Evolutionary conservation across 2,888 invertebrate genomes (phyloP).

Genomic region (Drosophila siamana): DNA sequence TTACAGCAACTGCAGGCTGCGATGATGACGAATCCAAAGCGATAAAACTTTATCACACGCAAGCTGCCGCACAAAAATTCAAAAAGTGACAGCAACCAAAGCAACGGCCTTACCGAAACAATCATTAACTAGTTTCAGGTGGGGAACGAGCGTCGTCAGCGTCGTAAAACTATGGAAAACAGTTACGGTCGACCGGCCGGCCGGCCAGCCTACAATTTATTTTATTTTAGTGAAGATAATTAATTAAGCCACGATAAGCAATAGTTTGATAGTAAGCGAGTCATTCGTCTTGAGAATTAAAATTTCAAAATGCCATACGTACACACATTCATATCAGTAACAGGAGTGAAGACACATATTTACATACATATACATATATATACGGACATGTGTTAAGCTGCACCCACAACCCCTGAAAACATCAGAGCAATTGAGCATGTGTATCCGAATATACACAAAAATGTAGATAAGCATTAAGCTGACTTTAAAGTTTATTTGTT

Average conservation of each 20-base stretch:
- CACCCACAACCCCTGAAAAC: conserved; percentile 25
- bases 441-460: conserved; percentile 28
- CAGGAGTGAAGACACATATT: neutral
- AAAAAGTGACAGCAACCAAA: conserved; percentile 33
- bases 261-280: conserved; percentile 40
- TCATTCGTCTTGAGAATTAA: conserved; percentile 54
- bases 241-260: conserved; percentile 72
- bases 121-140: conserved; percentile 22
- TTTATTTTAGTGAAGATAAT: conserved; percentile 63
- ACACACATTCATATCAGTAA: conserved; percentile 1
- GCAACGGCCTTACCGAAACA: conserved; percentile 24
- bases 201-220: conserved; percentile 31
- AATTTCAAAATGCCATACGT: conserved; percentile 41
- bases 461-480: conserved; percentile 60
- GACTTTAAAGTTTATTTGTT: conserved; percentile 52
- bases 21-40: conserved; percentile 34
- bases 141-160: conserved; percentile 16
- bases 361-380: conserved; percentile 7
- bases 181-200: conserved; percentile 50
- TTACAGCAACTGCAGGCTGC: conserved; percentile 9
- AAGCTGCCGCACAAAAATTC: conserved; percentile 7
- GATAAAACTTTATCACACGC: conserved; percentile 65
- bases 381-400: conserved; percentile 27
- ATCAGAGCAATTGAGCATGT: conserved; percentile 12
- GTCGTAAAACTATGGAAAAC: conserved; percentile 38